Conservation (phyloP, 2,888 invertebrate species). For the Ochlodes sylvanus region DNA sequence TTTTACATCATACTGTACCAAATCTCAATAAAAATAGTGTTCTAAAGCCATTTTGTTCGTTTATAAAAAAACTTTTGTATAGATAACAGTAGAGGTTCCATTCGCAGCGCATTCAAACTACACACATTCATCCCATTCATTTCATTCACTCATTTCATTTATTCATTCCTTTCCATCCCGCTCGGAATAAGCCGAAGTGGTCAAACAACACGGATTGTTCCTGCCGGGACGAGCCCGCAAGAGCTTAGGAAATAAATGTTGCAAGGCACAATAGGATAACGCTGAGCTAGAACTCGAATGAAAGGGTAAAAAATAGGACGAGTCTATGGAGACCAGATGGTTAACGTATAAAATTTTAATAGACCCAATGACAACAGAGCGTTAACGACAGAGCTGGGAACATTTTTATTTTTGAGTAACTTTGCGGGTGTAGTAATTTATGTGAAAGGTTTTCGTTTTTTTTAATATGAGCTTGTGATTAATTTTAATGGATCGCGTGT, state of each 20-base stretch:
- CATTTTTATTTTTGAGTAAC: background rate
- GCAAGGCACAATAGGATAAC: slow-evolving; percentile 11
- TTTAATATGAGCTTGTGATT: background rate
- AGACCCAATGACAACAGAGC: background rate
- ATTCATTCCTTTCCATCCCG: slow-evolving; percentile 11
- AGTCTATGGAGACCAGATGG: slow-evolving; percentile 3
- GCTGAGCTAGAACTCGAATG: slow-evolving; percentile 1
- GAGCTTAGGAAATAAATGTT: slow-evolving; percentile 30
- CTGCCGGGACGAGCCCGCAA: slow-evolving; percentile 7
- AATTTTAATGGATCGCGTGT: too few relatives aligned
- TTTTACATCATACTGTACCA: too few relatives aligned
- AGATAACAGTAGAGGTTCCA: background rate
- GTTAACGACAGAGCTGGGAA: background rate
- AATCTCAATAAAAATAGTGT: too few relatives aligned
- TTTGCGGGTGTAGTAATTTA: background rate
- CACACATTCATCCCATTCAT: slow-evolving; percentile 23
- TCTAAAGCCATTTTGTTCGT: background rate
- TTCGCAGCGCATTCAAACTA: background rate
- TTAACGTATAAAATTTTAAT: slow-evolving; percentile 11
- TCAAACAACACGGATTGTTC: slow-evolving; percentile 33
- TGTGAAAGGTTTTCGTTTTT: background rate
- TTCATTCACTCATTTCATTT: slow-evolving; percentile 8
- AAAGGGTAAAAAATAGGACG: slow-evolving; percentile 11
- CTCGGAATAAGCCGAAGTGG: slow-evolving; percentile 22
- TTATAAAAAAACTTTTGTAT: background rate